Evolutionary conservation across 2,888 invertebrate genomes (phyloP), one percentile per base, ranked within the genome.

Genomic region (Hirtodrosophila confusa): DNA sequence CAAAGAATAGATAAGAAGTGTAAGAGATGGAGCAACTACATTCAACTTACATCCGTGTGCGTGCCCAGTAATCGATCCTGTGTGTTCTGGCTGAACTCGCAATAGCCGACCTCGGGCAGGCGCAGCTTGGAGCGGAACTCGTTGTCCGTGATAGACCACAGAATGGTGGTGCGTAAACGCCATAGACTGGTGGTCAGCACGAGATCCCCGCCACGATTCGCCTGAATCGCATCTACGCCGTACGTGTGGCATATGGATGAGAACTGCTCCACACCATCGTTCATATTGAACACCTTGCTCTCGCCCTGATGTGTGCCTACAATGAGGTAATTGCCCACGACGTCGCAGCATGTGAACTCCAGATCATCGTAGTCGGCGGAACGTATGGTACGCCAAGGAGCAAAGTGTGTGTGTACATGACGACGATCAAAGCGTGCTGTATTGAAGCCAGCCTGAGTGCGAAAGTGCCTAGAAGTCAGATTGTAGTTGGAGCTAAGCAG

Each of bases 271-370:
- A 94, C 94, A 11, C 96, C 97, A 44, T 95, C 95, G 83, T 95
- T 95, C 39, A 97, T 91, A 90, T 97, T 98, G 91, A 96, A 97
- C 78, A 97, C 93, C 88, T 97, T 95, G 11, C 99, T 94, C 89
- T 98, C 98, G 10, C 99, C 99, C 36, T 95, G 94, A 71, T 97
- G 97, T 3, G 98, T 97, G 45, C 99, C 99, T 53, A 97, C 95
- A 71, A 98, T 93, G n/a, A 97, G 91, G 83, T 89, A 82, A 45
- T 89, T 88, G 17, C 90, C 90, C 33, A 90, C 93, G 85, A 95
- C 94, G 60, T 94, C 93, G 89, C 95, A 95, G 84, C 95, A 95
- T 0, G 96, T 95, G 88, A 96, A 97, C 75, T 94, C 94, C 23
- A 95, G 94, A 63, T 95, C 95, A 65, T 94, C 94, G 50, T 90